Evolutionary conservation across 2,797 vertebrate species (phyloP), one percentile per base, ranked within the genome.

Genomic region (Danio tinwini): DNA sequence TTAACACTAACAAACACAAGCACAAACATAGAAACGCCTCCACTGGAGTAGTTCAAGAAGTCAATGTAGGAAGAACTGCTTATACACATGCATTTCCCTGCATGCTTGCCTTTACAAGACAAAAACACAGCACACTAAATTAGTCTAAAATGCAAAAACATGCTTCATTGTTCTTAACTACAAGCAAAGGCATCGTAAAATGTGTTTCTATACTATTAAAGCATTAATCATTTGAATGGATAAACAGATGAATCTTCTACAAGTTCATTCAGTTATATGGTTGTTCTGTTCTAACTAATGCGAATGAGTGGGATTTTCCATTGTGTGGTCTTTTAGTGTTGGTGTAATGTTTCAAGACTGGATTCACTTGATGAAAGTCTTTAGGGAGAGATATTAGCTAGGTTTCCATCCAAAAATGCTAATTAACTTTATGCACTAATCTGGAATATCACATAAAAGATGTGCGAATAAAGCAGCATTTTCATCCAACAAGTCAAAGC

Each of bases 241-340:
- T 55, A 63, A 52, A 47, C 14, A 49, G 21, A 47, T 12, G 5
- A 68, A 67, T 6, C 5, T 11, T 10, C n/a, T 1, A 29, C 6
- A 29, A n/a, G 29, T 62, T 6, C 49, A 63, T 52, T 1, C 5
- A 45, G 6, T 19, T 39, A 4, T 5, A 14, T 14, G 44, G 7
- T 47, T 19, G 17, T 29, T 69, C 9, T 21, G 2, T n/a, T 68
- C 19, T 40, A 21, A 70, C 49, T 70, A 62, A 49, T 6, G 55
- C 45, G 40, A 39, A 49, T 37, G n/a, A 58, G 55, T 40, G 73
- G 16, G 42, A 80, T 74, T 82, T 80, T 80, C 42, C 56, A 21
- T 61, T 50, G 13, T 69, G 65, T 40, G 3, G 16, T 6, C 19
- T 19, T 16, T 68, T 62, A 74, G 52, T 83, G 6, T 5, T 1